Evolutionary conservation across 37 sponge, comb jelly and placozoan species (phyloP), one percentile per base, ranked within the genome.

Genomic region (Petrosia ficiformis): DNA sequence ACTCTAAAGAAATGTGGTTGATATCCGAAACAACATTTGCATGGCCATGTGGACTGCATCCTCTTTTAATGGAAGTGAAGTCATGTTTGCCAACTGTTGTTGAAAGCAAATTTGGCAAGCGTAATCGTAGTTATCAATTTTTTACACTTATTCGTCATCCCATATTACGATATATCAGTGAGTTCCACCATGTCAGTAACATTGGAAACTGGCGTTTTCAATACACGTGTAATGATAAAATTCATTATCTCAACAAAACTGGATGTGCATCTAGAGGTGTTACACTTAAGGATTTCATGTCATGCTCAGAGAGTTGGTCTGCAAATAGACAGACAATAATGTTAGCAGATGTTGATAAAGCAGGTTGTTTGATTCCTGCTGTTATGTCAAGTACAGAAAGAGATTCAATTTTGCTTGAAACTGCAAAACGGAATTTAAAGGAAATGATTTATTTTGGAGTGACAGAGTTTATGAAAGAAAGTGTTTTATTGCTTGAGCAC

Each of bases 21-120:
- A 63, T 96, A 24, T 86, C 94, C 0, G 88, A 89, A 52, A 85
- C 70, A 39, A 93, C 90, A 1, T 29, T 82, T 19, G 90, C 90
- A 0, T 96, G 96, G 96, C 31, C 67, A 2, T 96, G 96, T 77
- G 94, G 90, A 0, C 44, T 93, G 0, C 96, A 96, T 80, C 68
- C 96, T 1, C 77, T 77, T 68, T 89, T 44, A 39, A 72, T 84
- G 10, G 82, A 83, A 67, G 73, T 82, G 33, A 54, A 71, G 14
- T 42, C 65, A 33, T 96, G 96, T 68, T 25, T 96, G 22, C 80
- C 90, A 34, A 16, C 28, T 0, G 43, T 84, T 29, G 33, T 65
- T 11, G 40, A 76, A 28, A 4, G 28, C 44, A 37, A 78, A 3
- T 35, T 33, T 61, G 54, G 42, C 5, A 26, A 43, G 32, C 44